Conservation (phyloP, 2,113 vertebrate species). For the Myxocyprinus asiaticus region DNA sequence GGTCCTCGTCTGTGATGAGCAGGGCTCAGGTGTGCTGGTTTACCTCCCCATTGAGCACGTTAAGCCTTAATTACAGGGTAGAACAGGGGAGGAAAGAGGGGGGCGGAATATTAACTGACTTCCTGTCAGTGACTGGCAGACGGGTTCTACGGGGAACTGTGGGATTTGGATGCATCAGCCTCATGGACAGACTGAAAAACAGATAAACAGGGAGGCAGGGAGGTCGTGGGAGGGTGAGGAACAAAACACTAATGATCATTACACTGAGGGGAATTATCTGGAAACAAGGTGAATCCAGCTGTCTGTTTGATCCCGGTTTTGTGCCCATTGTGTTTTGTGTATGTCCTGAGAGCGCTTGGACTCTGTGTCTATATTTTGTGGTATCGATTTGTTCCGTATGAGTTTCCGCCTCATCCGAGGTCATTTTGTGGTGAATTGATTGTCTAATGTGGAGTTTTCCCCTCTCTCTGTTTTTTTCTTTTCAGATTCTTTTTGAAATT, state of each 20-base stretch:
- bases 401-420: conserved; percentile 22
- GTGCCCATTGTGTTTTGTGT: conserved; percentile 1
- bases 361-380: conserved; percentile 55
- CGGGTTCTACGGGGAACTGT: conserved; percentile 75
- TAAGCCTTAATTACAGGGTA: conserved; percentile 84
- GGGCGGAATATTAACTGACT: conserved; percentile 87
- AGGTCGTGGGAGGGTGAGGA: conserved; percentile 45
- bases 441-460: conserved; percentile 40
- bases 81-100: conserved; percentile 83
- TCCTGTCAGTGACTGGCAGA: conserved; percentile 78
- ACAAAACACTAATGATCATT: conserved; percentile 54
- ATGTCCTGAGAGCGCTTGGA: not conserved
- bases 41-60: conserved; percentile 80
- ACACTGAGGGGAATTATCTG: conserved; percentile 38
- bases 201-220: conserved; percentile 16
- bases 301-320: conserved; percentile 28
- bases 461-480: conserved; percentile 71
- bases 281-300: conserved; percentile 35
- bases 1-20: conserved; percentile 72
- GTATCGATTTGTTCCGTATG: conserved; percentile 41
- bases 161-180: conserved; percentile 56
- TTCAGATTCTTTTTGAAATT: conserved; percentile 99
- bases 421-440: conserved; percentile 31
- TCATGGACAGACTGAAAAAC: conserved; percentile 48
- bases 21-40: conserved; percentile 90